Evolutionary conservation across 2,888 invertebrate species (phyloP).

Genomic region (Cryptus viduatorius): DNA sequence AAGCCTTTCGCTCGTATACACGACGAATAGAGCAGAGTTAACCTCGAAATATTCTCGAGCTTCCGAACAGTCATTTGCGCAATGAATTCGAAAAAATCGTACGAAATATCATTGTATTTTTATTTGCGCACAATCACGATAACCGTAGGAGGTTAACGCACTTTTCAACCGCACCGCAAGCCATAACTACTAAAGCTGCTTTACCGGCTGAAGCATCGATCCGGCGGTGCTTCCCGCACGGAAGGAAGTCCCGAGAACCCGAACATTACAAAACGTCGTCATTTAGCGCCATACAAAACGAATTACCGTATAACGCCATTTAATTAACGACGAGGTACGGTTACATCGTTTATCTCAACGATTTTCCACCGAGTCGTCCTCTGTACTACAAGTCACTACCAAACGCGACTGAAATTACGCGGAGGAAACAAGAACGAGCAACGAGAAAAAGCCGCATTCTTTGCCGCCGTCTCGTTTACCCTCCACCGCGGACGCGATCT

Average conservation of each 20-base stretch:
- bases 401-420: constrained; percentile 27
- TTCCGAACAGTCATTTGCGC: too few relatives aligned
- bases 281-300: constrained; percentile 41
- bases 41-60: too few relatives aligned
- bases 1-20: constrained; percentile 21
- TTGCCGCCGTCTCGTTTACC: constrained; percentile 16
- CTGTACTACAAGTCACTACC: constrained; percentile 10
- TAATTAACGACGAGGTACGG: constrained; percentile 59
- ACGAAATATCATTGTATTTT: too few relatives aligned
- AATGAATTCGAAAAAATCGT: too few relatives aligned
- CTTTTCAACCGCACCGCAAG: too few relatives aligned
- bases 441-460: background rate
- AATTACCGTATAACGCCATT: constrained; percentile 65
- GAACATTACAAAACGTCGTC: constrained; percentile 3
- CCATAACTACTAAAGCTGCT: background rate
- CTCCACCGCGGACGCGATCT: constrained; percentile 31
- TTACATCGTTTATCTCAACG: constrained; percentile 32
- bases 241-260: constrained; percentile 33
- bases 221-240: background rate
- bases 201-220: constrained; percentile 13
- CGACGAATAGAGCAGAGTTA: too few relatives aligned
- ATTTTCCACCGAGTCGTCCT: constrained; percentile 28
- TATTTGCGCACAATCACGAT: too few relatives aligned
- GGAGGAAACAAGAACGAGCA: background rate
- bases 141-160: too few relatives aligned